Base-by-base conservation (phyloP, 2,797 vertebrate genomes). In the Oreochromis grahami region DNA sequence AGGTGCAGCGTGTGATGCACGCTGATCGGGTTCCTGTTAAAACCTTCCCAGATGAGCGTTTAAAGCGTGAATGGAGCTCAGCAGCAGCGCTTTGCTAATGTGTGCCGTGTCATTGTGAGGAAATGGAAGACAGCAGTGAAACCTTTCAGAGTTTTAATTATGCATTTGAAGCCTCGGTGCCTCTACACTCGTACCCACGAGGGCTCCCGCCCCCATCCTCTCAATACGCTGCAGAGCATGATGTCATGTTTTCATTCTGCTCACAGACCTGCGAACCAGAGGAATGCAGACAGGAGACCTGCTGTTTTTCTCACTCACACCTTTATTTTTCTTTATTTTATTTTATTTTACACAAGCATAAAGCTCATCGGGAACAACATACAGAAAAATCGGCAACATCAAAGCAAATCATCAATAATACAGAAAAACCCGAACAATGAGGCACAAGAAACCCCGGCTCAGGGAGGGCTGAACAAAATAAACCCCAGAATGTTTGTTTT, bases 111-210 rank as follows among this genome's bases (percentile, higher is more conserved):
- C 41, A 34, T 15, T 34, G 43, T 24, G 76, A 86, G 81, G 78
- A 77, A 88, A 86, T 65, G 80, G 81, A 82, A 79, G 78, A 78
- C 56, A 34, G 76, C 68, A 29, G 45, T 1, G 14, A 90, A 92
- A 80, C 80, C 84, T 86, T 84, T 87, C 65, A 83, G 5, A 36
- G 48, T 79, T 90, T 90, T 84, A 89, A 91, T 91, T 86, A 86
- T 86, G 77, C 55, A 83, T 85, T 45, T 79, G 77, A 82, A 86
- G 56, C 34, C 17, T 81, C 38, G 4, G 14, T n/a, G 82, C 84
- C 84, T 15, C 24, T 50, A 12, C 65, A 17, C 63, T 80, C 34
- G 10, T 11, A 19, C 56, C 78, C 56, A 8, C 7, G 51, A 55
- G 76, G 34, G 14, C 10, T 50, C 72, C 63, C 9, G 19, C 58